Evolutionary conservation across 2,888 invertebrate genomes (phyloP).

Genomic region (Andrena camellia): DNA sequence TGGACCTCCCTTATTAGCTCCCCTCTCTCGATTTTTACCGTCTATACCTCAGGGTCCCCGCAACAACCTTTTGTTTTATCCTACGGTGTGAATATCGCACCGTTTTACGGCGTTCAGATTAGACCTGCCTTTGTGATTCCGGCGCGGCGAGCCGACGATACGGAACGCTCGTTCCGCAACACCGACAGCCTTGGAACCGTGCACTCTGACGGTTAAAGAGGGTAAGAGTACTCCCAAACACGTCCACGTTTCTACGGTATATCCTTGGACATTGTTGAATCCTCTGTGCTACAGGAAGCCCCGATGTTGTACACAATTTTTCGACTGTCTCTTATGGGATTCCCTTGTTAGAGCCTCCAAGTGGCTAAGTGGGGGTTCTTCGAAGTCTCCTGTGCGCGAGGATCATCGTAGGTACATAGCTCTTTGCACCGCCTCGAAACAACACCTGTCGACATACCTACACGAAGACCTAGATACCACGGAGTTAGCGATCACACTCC

Average conservation of each 20-base stretch:
- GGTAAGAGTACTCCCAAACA: conserved; percentile 3
- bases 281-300: neutral
- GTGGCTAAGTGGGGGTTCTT: too few species aligned
- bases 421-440: too few species aligned
- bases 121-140: conserved; percentile 64
- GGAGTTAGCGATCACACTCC: neutral
- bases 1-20: conserved; percentile 78
- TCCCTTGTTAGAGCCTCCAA: too few species aligned
- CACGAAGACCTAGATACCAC: too few species aligned
- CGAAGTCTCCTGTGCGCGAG: too few species aligned
- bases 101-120: conserved; percentile 75
- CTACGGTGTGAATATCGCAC: conserved; percentile 81
- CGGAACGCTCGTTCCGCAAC: conserved; percentile 8
- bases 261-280: neutral
- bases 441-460: neutral
- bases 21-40: conserved; percentile 62
- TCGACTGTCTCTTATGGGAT: too few species aligned
- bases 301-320: neutral
- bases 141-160: conserved; percentile 35
- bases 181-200: neutral
- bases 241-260: neutral
- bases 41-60: conserved; percentile 49
- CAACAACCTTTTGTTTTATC: conserved; percentile 80
- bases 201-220: neutral
- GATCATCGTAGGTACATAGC: too few species aligned